Evolutionary conservation across 2,888 invertebrate species (phyloP).

Genomic region (Osmoderma eremita): DNA sequence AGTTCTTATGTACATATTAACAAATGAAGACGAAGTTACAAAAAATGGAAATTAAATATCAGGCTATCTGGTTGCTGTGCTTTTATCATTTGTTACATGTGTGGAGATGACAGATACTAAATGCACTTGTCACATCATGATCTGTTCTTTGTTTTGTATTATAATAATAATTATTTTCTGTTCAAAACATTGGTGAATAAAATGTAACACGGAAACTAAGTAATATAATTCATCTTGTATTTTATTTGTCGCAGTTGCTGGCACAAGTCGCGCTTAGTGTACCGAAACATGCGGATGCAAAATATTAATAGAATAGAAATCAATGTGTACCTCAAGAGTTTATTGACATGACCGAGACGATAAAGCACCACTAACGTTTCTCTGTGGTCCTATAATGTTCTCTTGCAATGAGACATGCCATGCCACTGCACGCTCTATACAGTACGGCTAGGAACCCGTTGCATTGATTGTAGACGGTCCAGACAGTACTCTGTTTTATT

Average conservation of each 20-base stretch:
- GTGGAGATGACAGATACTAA: slow-evolving; percentile 2
- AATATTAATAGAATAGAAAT: slow-evolving; percentile 38
- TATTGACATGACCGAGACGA: slow-evolving; percentile 38
- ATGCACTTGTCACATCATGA: not conserved
- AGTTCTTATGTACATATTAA: no score
- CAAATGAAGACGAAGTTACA: slow-evolving; percentile 10
- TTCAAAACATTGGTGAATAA: slow-evolving; percentile 13
- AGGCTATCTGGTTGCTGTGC: slow-evolving; percentile 26
- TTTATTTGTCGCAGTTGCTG: slow-evolving; percentile 26
- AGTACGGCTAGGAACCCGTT: slow-evolving; percentile 23
- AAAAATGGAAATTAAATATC: slow-evolving; percentile 22
- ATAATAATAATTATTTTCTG: not conserved
- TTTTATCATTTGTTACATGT: slow-evolving; percentile 14
- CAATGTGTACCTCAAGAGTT: slow-evolving; percentile 36
- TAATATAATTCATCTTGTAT: slow-evolving; percentile 16
- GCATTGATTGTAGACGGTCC: slow-evolving; percentile 26
- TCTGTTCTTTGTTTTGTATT: not conserved
- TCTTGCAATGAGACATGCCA: slow-evolving; percentile 10
- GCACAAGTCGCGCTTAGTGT: slow-evolving; percentile 26
- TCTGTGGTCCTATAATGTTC: not conserved
- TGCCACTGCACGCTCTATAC: not conserved
- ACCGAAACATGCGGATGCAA: slow-evolving; percentile 34
- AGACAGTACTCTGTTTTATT: slow-evolving; percentile 24
- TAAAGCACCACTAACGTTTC: slow-evolving; percentile 27
- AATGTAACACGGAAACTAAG: slow-evolving; percentile 19